Evolutionary conservation across 1,140 invertebrate genomes (phyloP).

Genomic region (Euura saliciscinereae): DNA sequence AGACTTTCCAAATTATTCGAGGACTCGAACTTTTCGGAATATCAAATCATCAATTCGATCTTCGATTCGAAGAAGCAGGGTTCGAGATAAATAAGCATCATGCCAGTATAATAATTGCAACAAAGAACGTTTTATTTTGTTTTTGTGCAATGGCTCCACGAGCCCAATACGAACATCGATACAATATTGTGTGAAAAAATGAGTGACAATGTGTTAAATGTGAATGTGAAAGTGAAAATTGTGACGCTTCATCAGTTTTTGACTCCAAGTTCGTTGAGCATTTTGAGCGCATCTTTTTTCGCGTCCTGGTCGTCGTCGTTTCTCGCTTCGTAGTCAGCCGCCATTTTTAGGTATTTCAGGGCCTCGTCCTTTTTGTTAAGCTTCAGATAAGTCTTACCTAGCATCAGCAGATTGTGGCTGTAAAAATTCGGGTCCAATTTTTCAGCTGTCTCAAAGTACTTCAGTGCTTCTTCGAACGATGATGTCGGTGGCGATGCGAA

Average conservation of each 20-base stretch:
- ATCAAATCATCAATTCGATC: no score
- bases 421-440: slow-evolving; percentile 80
- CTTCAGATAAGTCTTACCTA: slow-evolving; percentile 74
- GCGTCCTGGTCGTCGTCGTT: slow-evolving; percentile 64
- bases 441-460: slow-evolving; percentile 79
- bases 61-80: no score
- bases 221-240: no score
- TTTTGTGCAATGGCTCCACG: no score
- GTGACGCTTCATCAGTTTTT: neutral
- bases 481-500: slow-evolving; percentile 80
- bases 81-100: no score
- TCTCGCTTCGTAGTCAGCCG: slow-evolving; percentile 59
- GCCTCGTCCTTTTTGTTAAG: slow-evolving; percentile 65
- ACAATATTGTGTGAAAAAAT: no score
- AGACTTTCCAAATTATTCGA: no score
- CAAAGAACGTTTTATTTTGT: no score
- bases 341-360: slow-evolving; percentile 61
- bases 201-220: no score
- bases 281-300: slow-evolving; percentile 51
- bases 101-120: no score
- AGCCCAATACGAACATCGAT: no score
- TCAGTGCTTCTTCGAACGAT: slow-evolving; percentile 80
- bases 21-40: no score
- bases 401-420: slow-evolving; percentile 81
- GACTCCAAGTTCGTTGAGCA: slow-evolving; percentile 18